A percentile compares a stretch with the other conserved stretches of the same genome.
These are phyloP conservation scores for Acleris cristana DNA, from an alignment of 2,888 invertebrate species.

Conservation along the genomic window DNA sequence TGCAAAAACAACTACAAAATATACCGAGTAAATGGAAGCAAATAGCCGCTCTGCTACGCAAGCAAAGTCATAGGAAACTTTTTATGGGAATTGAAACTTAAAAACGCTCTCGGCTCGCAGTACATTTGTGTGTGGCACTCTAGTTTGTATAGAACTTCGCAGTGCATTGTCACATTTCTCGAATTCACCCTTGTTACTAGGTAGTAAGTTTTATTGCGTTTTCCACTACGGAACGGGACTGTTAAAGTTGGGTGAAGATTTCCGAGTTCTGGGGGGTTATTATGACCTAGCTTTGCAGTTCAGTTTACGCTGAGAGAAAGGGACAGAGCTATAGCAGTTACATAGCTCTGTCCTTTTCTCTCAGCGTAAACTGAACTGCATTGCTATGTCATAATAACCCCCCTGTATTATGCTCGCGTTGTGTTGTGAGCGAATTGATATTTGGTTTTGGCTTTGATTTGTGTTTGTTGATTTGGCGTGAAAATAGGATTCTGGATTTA, in stretches of 20 bases:
- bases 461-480: background rate
- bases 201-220: constrained; percentile 33
- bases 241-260: constrained; percentile 33
- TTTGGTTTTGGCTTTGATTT: constrained; percentile 16
- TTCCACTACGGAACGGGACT: constrained; percentile 21
- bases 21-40: background rate
- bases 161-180: constrained; percentile 33
- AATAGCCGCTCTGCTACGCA: constrained; percentile 3
- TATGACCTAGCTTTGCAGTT: too few relatives aligned
- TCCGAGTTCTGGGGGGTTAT: too few relatives aligned
- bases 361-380: too few relatives aligned
- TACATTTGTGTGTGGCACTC: constrained; percentile 23
- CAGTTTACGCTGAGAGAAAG: too few relatives aligned
- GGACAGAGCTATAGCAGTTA: too few relatives aligned
- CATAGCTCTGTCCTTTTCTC: too few relatives aligned
- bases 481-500: background rate
- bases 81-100: constrained; percentile 35
- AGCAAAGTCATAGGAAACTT: constrained; percentile 23
- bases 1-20: too few relatives aligned
- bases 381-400: too few relatives aligned
- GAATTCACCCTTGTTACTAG: constrained; percentile 32
- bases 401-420: constrained; percentile 7
- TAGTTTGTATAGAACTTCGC: constrained; percentile 27
- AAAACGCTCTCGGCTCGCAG: constrained; percentile 21
- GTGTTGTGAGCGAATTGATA: constrained; percentile 14